Conservation (phyloP, 1,140 invertebrate species). For the Aradophagus sp. region DNA sequence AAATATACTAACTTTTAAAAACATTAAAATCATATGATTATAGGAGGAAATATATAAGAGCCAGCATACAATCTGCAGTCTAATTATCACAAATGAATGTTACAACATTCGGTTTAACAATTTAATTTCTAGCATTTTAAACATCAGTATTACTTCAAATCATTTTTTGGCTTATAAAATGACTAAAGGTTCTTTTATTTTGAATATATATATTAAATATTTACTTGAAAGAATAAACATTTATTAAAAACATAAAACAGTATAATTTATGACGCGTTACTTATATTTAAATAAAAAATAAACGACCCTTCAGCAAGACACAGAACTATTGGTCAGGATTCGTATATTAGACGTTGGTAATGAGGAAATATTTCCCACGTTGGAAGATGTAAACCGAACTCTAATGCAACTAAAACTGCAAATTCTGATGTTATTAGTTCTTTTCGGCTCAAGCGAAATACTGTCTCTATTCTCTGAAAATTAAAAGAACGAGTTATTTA, state of each 20-base stretch:
- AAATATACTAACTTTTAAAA: no score
- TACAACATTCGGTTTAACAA: no score
- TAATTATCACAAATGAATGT: no score
- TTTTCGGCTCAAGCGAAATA: conserved; percentile 92
- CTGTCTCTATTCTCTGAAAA: conserved; percentile 88
- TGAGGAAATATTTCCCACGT: conserved; percentile 94
- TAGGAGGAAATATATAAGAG: no score
- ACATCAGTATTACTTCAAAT: not conserved
- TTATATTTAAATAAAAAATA: no score
- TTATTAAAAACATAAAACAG: conserved; percentile 31
- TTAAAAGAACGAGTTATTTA: conserved; percentile 38
- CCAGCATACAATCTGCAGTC: no score
- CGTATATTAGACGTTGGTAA: conserved; percentile 93
- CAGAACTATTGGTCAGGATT: conserved; percentile 80
- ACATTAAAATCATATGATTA: no score
- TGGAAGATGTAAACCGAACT: conserved; percentile 94
- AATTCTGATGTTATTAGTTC: conserved; percentile 94
- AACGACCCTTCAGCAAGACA: no score
- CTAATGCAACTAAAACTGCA: conserved; percentile 93
- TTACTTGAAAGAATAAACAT: conserved; percentile 41
- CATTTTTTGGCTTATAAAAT: conserved; percentile 3
- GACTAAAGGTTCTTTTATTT: conserved; percentile 14
- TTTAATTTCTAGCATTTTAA: conserved; percentile 1
- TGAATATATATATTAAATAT: conserved; percentile 19
- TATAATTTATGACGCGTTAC: conserved; percentile 9